These are phyloP conservation scores for Meandrina meandrites DNA, from an alignment of 92 coral and sea anemone genomes.

Conservation along the genomic window DNA sequence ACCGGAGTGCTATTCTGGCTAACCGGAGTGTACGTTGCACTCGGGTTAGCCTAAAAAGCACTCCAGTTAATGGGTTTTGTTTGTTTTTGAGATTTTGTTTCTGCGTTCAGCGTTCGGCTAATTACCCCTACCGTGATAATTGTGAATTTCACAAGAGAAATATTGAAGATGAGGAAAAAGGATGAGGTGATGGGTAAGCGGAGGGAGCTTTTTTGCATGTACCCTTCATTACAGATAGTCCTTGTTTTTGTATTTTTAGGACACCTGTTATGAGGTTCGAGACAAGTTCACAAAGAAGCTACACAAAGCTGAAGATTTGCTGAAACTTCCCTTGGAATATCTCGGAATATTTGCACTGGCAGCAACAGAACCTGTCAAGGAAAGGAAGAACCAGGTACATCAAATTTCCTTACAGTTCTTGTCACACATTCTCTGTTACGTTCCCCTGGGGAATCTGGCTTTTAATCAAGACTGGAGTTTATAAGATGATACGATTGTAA, in stretches of 20 bases:
- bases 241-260: constrained; percentile 48
- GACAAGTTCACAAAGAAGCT: constrained; percentile 80
- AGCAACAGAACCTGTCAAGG: constrained; percentile 85
- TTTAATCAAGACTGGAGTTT: too few relatives aligned
- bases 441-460: too few relatives aligned
- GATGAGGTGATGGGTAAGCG: neutral
- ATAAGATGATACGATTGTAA: too few relatives aligned
- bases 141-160: too few relatives aligned
- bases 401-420: neutral
- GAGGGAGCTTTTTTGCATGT: neutral
- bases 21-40: too few relatives aligned
- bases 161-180: neutral
- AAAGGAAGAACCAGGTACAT: constrained; percentile 76
- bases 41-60: too few relatives aligned
- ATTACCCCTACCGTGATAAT: too few relatives aligned
- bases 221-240: neutral
- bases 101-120: too few relatives aligned
- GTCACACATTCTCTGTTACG: too few relatives aligned
- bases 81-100: too few relatives aligned
- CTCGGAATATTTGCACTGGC: constrained; percentile 87
- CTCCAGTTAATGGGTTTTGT: too few relatives aligned
- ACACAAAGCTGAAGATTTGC: constrained; percentile 85
- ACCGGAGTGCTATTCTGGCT: too few relatives aligned
- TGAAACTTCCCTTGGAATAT: constrained; percentile 90
- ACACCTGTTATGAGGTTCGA: constrained; percentile 86